These are phyloP conservation scores for Maccullochella peelii DNA, from an alignment of 2,113 vertebrate species.

Conservation along the genomic window DNA sequence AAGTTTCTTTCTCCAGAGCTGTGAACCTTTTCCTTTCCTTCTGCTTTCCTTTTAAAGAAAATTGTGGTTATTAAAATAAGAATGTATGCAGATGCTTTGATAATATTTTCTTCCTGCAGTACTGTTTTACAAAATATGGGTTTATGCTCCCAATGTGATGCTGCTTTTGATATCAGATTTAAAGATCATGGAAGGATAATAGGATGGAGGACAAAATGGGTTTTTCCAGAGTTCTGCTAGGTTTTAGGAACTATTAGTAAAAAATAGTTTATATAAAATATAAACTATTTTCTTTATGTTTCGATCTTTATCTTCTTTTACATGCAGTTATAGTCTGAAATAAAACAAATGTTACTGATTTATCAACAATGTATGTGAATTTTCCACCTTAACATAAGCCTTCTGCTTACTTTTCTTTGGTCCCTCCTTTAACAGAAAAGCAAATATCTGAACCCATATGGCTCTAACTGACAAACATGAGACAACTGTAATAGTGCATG, in stretches of 20 bases:
- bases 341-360: background rate
- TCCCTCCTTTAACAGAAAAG: background rate
- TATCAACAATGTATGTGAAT: background rate
- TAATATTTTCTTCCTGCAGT: background rate
- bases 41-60: background rate
- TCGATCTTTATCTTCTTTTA: background rate
- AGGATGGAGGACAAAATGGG: background rate
- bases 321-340: background rate
- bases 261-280: no score
- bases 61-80: background rate
- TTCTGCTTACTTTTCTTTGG: background rate
- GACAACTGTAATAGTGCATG: background rate
- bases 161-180: background rate
- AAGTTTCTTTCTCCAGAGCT: background rate
- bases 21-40: no score
- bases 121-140: background rate
- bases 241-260: no score
- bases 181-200: background rate
- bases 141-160: background rate
- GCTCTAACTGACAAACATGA: constrained; percentile 25
- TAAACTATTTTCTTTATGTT: background rate
- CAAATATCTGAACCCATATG: constrained; percentile 4
- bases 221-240: background rate
- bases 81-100: background rate
- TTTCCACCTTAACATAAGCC: background rate